Evolutionary conservation across 1,140 invertebrate genomes (phyloP).

Genomic region (Elymnias hypermnestra): DNA sequence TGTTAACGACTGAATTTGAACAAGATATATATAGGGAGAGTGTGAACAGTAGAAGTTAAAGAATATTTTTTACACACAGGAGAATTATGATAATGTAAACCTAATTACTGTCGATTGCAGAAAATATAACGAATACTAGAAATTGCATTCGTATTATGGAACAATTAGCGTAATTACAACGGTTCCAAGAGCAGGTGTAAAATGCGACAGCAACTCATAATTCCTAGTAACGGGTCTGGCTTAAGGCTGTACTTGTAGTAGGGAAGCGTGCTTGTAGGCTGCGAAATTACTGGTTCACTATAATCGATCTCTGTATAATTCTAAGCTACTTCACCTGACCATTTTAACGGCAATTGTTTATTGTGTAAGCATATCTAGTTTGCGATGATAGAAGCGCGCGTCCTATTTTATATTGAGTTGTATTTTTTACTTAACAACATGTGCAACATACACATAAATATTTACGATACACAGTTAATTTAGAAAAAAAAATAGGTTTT

Average conservation of each 20-base stretch:
- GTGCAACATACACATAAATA: slow-evolving; percentile 8
- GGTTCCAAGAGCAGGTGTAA: slow-evolving; percentile 67
- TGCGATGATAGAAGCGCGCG: slow-evolving; percentile 20
- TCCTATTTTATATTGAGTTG: slow-evolving; percentile 16
- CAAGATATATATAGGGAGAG: no score
- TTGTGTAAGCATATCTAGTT: slow-evolving; percentile 32
- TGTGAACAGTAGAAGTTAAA: no score
- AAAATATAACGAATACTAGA: slow-evolving; percentile 26
- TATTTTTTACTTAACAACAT: slow-evolving; percentile 19
- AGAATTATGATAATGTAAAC: slow-evolving; percentile 1
- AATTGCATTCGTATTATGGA: slow-evolving; percentile 30
- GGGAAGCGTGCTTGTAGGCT: slow-evolving; percentile 62
- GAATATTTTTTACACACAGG: neutral
- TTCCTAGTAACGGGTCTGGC: slow-evolving; percentile 67
- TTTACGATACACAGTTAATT: no score
- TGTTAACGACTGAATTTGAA: no score
- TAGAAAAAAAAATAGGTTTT: no score
- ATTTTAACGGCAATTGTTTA: slow-evolving; percentile 57
- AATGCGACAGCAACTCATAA: slow-evolving; percentile 59
- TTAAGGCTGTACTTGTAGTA: slow-evolving; percentile 58
- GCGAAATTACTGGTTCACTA: slow-evolving; percentile 61
- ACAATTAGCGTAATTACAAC: slow-evolving; percentile 68
- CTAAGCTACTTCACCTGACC: slow-evolving; percentile 55
- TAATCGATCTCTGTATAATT: slow-evolving; percentile 64
- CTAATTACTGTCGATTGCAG: slow-evolving; percentile 15